Evolutionary conservation across 1,140 invertebrate genomes (phyloP), one percentile per base, ranked within the genome.

Genomic region (Plodia interpunctella): DNA sequence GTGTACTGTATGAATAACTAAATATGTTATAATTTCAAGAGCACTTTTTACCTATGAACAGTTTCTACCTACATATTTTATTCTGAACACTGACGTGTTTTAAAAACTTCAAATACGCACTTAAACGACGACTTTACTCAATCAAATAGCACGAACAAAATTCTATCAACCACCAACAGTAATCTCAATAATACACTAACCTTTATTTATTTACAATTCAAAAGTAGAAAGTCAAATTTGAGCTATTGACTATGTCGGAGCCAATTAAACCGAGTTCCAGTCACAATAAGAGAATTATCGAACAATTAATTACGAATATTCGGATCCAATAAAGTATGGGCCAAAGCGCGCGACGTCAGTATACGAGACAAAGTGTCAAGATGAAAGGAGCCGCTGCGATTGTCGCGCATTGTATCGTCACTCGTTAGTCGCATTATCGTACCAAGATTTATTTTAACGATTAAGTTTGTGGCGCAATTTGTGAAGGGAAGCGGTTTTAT

Each of bases 391-490:
- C 83, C 83, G 79, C 77, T 66, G 59, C 80, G 83, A 83, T 86
- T 85, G 84, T 87, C 83, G 72, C 56, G 82, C 78, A 84, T 87
- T 86, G 85, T 85, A 79, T 78, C 82, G 76, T 83, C 83, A 80
- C 77, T 86, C 81, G 84, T 86, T 86, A 85, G 78, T 70, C 79
- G 68, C 76, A 84, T 81, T 83, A 83, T 84, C 81, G 79, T 84
- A 80, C 65, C 74, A 75, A 86, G 84, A 87, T 86, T 87, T 87
- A 85, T 83, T 83, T 84, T 82, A 83, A 79, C 80, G 84, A 87
- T 87, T 87, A 86, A 83, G 63, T 73, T 58, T 67, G 59, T 61
- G 63, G 56, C 25, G 0, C 62, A 74, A 77, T 63, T 49, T 15
- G 64, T 13, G 54, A 64, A 69, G 50, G 62, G 38, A 15, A 15